A percentile compares a stretch with the other conserved stretches of the same genome.
Evolutionary conservation across 2,113 vertebrate species (phyloP).

Genomic region (Syrmaticus mikado): DNA sequence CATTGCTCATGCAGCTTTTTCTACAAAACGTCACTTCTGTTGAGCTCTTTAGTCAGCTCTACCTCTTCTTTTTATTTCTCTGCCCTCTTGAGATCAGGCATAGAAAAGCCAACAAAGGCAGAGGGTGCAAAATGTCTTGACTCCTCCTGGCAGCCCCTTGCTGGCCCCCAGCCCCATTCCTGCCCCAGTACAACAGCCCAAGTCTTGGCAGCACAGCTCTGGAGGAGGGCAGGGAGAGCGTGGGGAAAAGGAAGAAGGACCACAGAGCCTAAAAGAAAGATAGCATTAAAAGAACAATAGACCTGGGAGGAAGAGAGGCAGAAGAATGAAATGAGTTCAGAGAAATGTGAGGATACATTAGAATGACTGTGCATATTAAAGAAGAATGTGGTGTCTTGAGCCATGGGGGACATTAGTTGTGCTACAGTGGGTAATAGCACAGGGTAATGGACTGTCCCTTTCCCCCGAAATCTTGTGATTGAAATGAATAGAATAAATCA

Average conservation of each 20-base stretch:
- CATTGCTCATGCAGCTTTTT: fast-evolving
- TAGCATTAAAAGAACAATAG: neutral
- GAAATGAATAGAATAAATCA: neutral
- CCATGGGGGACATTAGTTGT: neutral
- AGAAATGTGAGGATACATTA: neutral
- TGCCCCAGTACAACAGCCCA: neutral
- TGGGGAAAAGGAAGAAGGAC: neutral
- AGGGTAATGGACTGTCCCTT: neutral
- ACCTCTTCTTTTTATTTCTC: neutral
- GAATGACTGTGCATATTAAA: neutral
- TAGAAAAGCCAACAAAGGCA: neutral
- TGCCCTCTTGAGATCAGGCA: neutral
- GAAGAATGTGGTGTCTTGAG: slow-evolving; percentile 12
- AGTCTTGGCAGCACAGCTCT: neutral
- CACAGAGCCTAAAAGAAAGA: neutral
- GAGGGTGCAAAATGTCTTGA: fast-evolving
- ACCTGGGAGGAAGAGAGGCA: neutral
- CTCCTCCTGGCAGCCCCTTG: neutral
- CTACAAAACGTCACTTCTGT: neutral
- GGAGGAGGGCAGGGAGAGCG: fast-evolving
- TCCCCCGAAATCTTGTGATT: neutral
- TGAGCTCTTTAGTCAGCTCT: neutral
- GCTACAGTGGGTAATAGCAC: neutral
- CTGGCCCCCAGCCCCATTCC: neutral
- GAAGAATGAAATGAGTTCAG: neutral